Evolutionary conservation across 2,113 vertebrate species (phyloP).

Genomic region (Phaetusa simplex): DNA sequence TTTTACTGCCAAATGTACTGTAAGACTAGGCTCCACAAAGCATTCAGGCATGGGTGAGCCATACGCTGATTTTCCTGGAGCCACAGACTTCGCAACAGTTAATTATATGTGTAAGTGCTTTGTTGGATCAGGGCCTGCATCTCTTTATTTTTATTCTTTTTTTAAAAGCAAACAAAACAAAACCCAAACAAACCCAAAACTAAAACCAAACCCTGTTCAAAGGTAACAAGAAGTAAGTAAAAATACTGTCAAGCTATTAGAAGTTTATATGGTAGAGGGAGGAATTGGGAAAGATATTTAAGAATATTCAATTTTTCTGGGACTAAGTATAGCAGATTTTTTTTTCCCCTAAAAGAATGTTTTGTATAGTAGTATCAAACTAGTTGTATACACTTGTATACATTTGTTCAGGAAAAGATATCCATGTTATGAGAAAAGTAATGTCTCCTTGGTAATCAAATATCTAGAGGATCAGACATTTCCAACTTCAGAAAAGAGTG

Average conservation of each 20-base stretch:
- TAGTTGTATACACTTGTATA: neutral
- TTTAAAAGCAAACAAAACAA: neutral
- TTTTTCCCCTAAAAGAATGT: neutral
- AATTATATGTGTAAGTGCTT: neutral
- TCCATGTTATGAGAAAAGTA: neutral
- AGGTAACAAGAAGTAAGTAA: neutral
- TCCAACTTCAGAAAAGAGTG: neutral
- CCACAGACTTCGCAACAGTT: neutral
- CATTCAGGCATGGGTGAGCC: neutral
- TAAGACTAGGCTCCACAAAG: neutral
- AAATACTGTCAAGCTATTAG: neutral
- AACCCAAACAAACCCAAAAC: too few species aligned
- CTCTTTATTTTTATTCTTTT: neutral
- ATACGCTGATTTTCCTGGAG: neutral
- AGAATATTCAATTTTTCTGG: neutral
- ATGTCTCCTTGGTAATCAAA: neutral
- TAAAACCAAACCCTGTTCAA: neutral
- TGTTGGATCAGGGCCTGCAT: neutral
- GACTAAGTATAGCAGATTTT: neutral
- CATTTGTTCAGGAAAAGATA: neutral
- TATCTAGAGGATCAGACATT: neutral
- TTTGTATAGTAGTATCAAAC: neutral
- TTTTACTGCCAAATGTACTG: neutral
- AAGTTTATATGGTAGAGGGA: neutral
- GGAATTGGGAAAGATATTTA: neutral